Conservation (phyloP, 1,140 invertebrate genomes). For the Ooceraea biroi region DNA sequence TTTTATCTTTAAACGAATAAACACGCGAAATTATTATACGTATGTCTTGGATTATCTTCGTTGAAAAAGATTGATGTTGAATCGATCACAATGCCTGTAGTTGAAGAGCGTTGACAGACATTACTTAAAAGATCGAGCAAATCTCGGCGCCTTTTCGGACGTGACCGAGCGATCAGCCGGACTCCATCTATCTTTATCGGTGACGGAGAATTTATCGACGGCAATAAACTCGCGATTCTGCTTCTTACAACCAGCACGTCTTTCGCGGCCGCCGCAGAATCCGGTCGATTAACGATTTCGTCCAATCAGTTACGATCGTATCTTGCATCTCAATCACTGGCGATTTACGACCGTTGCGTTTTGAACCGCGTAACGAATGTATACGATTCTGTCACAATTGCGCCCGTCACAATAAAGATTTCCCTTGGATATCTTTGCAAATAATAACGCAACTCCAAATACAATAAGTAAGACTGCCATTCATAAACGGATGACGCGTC, state of each 20-base stretch:
- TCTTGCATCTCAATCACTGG: neutral
- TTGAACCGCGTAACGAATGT: neutral
- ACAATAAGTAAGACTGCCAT: no score
- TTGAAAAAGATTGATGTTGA: neutral
- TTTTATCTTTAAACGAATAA: no score
- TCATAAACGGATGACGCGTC: no score
- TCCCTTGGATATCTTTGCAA: neutral
- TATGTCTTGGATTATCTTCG: no score
- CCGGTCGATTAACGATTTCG: slow-evolving; percentile 20
- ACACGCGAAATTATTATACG: no score
- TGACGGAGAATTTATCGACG: slow-evolving; percentile 38
- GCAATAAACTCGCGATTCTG: slow-evolving; percentile 14
- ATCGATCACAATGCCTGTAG: neutral
- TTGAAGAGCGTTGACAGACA: no score
- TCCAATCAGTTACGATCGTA: slow-evolving; percentile 30
- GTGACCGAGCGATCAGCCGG: neutral
- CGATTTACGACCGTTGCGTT: slow-evolving; percentile 12
- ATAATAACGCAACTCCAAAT: neutral
- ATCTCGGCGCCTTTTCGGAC: neutral
- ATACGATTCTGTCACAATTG: neutral
- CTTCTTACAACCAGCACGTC: slow-evolving; percentile 25
- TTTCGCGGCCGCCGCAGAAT: neutral
- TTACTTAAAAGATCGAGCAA: no score
- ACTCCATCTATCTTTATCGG: slow-evolving; percentile 30
- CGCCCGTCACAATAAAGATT: neutral